These are phyloP conservation scores for Pseudorectes ferrugineus DNA, from an alignment of 2,113 vertebrate genomes.

Conservation along the genomic window DNA sequence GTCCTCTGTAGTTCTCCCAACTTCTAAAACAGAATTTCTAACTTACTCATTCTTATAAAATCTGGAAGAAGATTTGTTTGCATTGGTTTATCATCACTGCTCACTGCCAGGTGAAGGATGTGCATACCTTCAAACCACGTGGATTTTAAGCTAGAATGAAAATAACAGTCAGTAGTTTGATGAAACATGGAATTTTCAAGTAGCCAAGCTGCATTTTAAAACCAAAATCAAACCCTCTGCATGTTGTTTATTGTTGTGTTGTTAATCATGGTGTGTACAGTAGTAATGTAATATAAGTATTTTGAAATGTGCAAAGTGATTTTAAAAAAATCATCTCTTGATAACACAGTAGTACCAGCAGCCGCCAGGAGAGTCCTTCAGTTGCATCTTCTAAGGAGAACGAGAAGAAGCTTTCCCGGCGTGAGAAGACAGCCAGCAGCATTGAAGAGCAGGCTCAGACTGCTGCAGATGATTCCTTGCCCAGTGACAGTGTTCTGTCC, in stretches of 20 bases:
- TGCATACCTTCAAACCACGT: neutral
- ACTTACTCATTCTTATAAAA: neutral
- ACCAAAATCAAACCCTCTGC: neutral
- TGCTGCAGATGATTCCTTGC: constrained; percentile 80
- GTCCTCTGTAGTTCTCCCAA: neutral
- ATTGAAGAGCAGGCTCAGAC: constrained; percentile 82
- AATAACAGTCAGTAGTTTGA: neutral
- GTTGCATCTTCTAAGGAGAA: constrained; percentile 68
- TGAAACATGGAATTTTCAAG: neutral
- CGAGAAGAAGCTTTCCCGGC: constrained; percentile 53
- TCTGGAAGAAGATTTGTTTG: neutral
- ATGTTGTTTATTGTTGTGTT: neutral
- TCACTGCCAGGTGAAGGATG: neutral
- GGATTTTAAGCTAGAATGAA: neutral
- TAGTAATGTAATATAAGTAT: neutral
- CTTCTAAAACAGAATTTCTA: neutral
- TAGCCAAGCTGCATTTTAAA: neutral
- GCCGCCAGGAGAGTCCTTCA: constrained; percentile 73
- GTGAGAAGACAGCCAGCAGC: constrained; percentile 67
- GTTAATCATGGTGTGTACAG: neutral
- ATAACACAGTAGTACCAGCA: constrained; percentile 74
- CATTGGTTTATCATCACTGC: neutral
- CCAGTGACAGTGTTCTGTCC: constrained; percentile 79
- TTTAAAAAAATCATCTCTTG: neutral
- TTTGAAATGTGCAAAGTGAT: neutral